Evolutionary conservation across 1,140 invertebrate genomes (phyloP), one percentile per base, ranked within the genome.

Genomic region (Meloidogyne chitwoodi): DNA sequence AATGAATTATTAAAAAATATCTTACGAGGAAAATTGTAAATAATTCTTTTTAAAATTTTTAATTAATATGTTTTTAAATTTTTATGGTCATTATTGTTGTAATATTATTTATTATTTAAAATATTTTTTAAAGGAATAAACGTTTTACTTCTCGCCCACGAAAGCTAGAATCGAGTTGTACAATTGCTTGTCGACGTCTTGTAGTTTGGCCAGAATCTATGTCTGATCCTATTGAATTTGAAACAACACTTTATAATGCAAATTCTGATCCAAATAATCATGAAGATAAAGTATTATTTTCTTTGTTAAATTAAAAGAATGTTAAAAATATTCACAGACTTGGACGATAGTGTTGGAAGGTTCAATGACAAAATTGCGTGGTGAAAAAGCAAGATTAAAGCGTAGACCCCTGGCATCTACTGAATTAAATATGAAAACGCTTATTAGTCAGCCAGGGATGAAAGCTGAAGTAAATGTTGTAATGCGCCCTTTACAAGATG

Each of bases 221-320:
- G n/a, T 26, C 44, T 29, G 68, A 70, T 29, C 68, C 68, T 10
- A 70, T 70, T 29, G 68, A 70, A 70, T 70, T 70, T 70, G 68
- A 56, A 26, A 70, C 68, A 19, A 48, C 68, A 6, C 19, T 70
- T 27, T 70, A 38, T 56, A 69, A 16, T 56, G 1, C 6, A 67
- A 67, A 67, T 67, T 31, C 38, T 31, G n/a, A 19, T 67, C 19
- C 19, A 41, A 38, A 65, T 65, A 27, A 1, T 29, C 8, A 22
- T 19, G 65, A 67, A 41, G 65, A 67, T n/a, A 67, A 67, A 41
- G 65, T 67, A n/a, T 34, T 67, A 24, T 6, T 41, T 41, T 19
- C 5, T 67, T 4, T 2, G 6, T 31, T n/a, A 66, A 38, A 16
- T 66, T 16, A 19, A n/a, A 19, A 31, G 6, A n/a, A 67, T 22